Evolutionary conservation across 2,797 vertebrate species (phyloP).

Genomic region (Melanotaenia boesemani): DNA sequence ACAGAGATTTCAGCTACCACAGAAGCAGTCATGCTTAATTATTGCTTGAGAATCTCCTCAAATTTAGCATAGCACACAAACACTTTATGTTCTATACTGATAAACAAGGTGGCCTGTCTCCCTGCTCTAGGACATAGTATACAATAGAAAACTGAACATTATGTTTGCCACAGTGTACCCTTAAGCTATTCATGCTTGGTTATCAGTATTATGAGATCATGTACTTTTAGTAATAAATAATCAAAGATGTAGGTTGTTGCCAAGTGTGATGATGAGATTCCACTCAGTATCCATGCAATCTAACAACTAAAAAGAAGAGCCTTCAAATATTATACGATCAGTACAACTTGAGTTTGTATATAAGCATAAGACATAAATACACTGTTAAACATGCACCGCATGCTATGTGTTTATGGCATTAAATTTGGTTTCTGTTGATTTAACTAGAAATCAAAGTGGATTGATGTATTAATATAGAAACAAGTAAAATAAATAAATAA

Average conservation of each 20-base stretch:
- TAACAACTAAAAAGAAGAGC: constrained; percentile 9
- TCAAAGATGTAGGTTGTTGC: constrained; percentile 1
- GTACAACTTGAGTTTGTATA: no score
- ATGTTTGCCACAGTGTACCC: neutral
- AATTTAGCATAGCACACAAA: constrained; percentile 35
- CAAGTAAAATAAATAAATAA: no score
- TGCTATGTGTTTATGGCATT: no score
- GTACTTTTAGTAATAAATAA: constrained; percentile 8
- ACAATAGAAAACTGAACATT: neutral
- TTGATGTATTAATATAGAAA: no score
- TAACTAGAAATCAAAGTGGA: neutral
- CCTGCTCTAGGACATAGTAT: neutral
- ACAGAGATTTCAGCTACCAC: constrained; percentile 59
- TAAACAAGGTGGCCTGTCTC: neutral
- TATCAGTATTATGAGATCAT: constrained; percentile 18
- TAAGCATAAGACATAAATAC: no score
- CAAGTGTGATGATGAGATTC: constrained; percentile 15
- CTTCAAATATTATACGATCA: no score
- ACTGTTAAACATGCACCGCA: no score
- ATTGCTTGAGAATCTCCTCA: constrained; percentile 60
- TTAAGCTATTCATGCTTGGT: neutral
- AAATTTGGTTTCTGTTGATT: neutral
- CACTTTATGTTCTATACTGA: constrained; percentile 30
- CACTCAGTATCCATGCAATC: constrained; percentile 9
- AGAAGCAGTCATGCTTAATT: constrained; percentile 69